phyloP scores from a whole-genome alignment of 1,140 invertebrate species.

The Carcinoscorpius rotundicauda region DNA sequence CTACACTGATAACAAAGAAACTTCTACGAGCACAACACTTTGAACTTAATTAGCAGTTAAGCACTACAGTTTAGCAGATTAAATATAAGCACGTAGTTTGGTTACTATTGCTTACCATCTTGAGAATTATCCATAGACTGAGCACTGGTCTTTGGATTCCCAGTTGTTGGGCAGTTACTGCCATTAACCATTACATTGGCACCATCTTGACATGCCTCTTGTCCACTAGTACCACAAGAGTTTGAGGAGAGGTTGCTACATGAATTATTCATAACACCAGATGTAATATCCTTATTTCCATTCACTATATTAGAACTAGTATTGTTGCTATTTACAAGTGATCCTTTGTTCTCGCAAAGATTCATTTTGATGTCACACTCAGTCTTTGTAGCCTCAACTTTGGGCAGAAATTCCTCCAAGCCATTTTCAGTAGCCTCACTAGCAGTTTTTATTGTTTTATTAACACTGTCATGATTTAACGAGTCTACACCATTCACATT shows the following conservation, averaged over 20 bases:
- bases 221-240: slow-evolving; percentile 2
- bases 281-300: too few relatives aligned
- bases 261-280: slow-evolving; percentile 9
- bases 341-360: too few relatives aligned
- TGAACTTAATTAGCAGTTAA: too few relatives aligned
- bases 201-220: too few relatives aligned
- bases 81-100: too few relatives aligned
- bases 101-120: slow-evolving; percentile 10
- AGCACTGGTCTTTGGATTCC: slow-evolving; percentile 3
- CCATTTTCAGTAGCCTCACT: slow-evolving; percentile 10
- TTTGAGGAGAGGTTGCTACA: slow-evolving; percentile 15
- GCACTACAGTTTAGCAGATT: too few relatives aligned
- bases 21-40: too few relatives aligned
- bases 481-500: slow-evolving; percentile 15
- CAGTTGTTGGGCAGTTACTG: not conserved
- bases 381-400: slow-evolving; percentile 12
- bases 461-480: slow-evolving; percentile 11
- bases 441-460: slow-evolving; percentile 1
- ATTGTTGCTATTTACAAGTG: too few relatives aligned
- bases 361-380: too few relatives aligned
- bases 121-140: slow-evolving; percentile 10
- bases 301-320: too few relatives aligned
- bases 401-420: slow-evolving; percentile 11
- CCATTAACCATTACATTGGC: too few relatives aligned
- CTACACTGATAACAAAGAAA: too few relatives aligned